A percentile compares a stretch with the other conserved stretches of the same genome.
Conservation (phyloP, 1,140 invertebrate species). For the Ceratosolen fusciceps region DNA sequence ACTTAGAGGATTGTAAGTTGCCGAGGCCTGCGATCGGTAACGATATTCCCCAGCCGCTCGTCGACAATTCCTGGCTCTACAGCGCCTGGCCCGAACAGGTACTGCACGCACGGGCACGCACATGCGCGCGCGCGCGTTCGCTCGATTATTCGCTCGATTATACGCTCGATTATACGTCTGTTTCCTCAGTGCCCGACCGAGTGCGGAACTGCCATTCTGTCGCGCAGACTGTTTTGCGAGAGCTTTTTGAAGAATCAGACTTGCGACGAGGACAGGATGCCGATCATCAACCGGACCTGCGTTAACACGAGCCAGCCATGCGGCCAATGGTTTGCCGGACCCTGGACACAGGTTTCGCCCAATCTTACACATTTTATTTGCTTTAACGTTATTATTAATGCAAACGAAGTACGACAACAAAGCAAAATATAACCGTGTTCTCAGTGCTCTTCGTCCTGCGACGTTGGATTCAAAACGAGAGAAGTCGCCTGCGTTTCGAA, state of each 20-base stretch:
- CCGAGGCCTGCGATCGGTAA: conserved; percentile 37
- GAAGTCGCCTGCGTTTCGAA: conserved; percentile 75
- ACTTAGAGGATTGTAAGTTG: conserved; percentile 54
- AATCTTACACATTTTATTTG: too few species aligned
- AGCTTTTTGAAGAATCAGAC: conserved; percentile 53
- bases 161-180: too few species aligned
- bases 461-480: conserved; percentile 74
- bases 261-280: conserved; percentile 72
- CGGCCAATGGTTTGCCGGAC: conserved; percentile 79
- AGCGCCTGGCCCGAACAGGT: conserved; percentile 63
- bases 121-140: too few species aligned
- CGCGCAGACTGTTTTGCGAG: conserved; percentile 74
- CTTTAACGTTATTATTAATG: too few species aligned
- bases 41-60: conserved; percentile 44
- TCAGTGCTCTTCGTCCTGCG: conserved; percentile 78
- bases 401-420: too few species aligned
- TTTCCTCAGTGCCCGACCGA: conserved; percentile 58
- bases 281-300: conserved; percentile 75
- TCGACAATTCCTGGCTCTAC: conserved; percentile 57
- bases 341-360: conserved; percentile 75
- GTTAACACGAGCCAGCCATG: conserved; percentile 75
- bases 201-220: conserved; percentile 60
- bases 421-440: too few species aligned
- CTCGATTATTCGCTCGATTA: too few species aligned
- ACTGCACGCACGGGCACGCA: too few species aligned